Conservation (phyloP, 2,797 vertebrate species). For the Thunnus albacares region DNA sequence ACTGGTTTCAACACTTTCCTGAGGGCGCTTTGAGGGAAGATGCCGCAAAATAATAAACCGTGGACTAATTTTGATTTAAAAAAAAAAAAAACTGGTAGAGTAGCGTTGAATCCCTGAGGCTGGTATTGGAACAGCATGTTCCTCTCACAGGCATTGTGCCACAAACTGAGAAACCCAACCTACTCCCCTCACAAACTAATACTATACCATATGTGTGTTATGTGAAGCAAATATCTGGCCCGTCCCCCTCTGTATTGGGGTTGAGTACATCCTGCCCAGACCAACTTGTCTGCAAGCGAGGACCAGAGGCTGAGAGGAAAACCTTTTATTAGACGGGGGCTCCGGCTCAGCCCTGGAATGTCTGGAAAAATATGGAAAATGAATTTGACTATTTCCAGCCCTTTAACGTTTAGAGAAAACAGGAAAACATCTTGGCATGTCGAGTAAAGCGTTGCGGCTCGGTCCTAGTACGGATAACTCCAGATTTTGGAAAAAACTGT, state of each 20-base stretch:
- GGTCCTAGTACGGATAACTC: not conserved
- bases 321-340: slow-evolving; percentile 70
- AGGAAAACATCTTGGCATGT: slow-evolving; percentile 38
- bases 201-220: slow-evolving; percentile 60
- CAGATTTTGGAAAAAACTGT: not conserved
- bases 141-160: slow-evolving; percentile 44
- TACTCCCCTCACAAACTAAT: slow-evolving; percentile 48
- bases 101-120: slow-evolving; percentile 28
- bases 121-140: slow-evolving; percentile 66
- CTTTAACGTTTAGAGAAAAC: slow-evolving; percentile 38
- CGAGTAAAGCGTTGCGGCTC: slow-evolving; percentile 3
- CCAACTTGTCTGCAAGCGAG: slow-evolving; percentile 48
- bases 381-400: slow-evolving; percentile 53
- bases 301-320: slow-evolving; percentile 66
- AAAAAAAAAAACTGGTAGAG: slow-evolving; percentile 4
- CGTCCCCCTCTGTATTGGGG: slow-evolving; percentile 24
- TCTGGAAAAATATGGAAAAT: slow-evolving; percentile 79
- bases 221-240: slow-evolving; percentile 48
- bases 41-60: slow-evolving; percentile 22
- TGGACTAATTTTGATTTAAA: slow-evolving; percentile 21
- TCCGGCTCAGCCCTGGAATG: slow-evolving; percentile 68
- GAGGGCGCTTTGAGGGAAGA: slow-evolving; percentile 13
- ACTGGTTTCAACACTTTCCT: slow-evolving; percentile 30
- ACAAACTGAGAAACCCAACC: slow-evolving; percentile 41
- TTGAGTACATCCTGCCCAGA: slow-evolving; percentile 63